Percentiles rank a stretch among this genome's conserved stretches.
Conservation (phyloP, 2,888 invertebrate species). For the Callyntrura guangdongensis region DNA sequence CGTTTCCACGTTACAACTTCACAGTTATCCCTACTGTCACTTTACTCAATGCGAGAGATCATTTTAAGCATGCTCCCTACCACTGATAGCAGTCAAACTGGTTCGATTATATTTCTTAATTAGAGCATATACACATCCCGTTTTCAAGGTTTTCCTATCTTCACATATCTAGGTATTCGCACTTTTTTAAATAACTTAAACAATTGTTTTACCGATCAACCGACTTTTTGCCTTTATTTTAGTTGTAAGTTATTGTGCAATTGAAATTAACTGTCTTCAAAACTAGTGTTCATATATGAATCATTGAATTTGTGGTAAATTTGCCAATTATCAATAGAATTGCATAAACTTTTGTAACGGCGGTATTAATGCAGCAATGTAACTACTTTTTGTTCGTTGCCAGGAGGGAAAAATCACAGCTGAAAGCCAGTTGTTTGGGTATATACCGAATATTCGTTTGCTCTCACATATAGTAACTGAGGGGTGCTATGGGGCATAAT, state of each 20-base stretch:
- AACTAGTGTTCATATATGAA: not conserved
- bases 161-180: not conserved
- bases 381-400: constrained; percentile 48
- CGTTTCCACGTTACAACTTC: not conserved
- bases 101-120: not conserved
- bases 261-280: not conserved
- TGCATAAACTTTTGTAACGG: constrained; percentile 5
- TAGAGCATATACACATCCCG: not conserved
- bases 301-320: not conserved
- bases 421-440: constrained; percentile 45
- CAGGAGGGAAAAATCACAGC: constrained; percentile 67
- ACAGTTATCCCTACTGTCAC: not conserved
- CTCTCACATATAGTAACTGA: not conserved
- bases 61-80: not conserved
- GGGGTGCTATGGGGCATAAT: constrained; percentile 67
- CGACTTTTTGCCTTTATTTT: not conserved
- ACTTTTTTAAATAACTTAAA: not conserved
- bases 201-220: not conserved
- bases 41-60: constrained; percentile 23
- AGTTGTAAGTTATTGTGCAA: not conserved
- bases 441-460: not conserved
- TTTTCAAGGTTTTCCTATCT: not conserved
- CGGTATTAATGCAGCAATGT: not conserved
- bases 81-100: not conserved
- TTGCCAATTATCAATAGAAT: not conserved